phyloP scores from a whole-genome alignment of 1,140 invertebrate species.

The Ephestia elutella region DNA sequence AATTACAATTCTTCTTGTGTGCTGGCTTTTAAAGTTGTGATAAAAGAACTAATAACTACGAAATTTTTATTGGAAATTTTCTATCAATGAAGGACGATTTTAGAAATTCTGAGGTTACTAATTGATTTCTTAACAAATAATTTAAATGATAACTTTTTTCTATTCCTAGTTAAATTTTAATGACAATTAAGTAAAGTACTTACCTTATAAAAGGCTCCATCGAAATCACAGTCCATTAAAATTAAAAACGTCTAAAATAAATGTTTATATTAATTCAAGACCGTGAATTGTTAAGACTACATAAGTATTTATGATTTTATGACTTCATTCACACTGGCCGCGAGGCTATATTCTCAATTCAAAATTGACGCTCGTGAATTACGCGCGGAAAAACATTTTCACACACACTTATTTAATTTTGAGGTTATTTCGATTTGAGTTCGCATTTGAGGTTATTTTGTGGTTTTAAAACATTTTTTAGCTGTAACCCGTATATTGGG shows the following conservation, averaged over 20 bases:
- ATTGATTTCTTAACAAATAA: too few species aligned
- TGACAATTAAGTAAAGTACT: not conserved
- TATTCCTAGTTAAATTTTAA: too few species aligned
- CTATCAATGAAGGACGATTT: too few species aligned
- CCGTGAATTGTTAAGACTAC: slow-evolving; percentile 8
- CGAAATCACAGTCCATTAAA: slow-evolving; percentile 11
- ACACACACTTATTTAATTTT: not conserved
- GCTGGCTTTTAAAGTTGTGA: too few species aligned
- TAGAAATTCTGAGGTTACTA: too few species aligned
- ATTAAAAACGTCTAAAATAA: not conserved
- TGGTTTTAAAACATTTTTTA: slow-evolving; percentile 17
- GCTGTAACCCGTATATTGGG: slow-evolving; percentile 18
- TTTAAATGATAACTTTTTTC: too few species aligned
- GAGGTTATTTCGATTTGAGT: not conserved
- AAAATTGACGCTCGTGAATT: slow-evolving; percentile 30
- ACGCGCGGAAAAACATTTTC: slow-evolving; percentile 20
- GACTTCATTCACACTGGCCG: slow-evolving; percentile 28
- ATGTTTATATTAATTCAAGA: not conserved
- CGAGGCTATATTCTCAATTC: slow-evolving; percentile 29
- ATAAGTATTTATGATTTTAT: slow-evolving; percentile 9
- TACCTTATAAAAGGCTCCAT: slow-evolving; percentile 4
- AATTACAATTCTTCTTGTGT: too few species aligned
- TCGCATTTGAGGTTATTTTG: slow-evolving; percentile 26
- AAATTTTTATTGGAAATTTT: too few species aligned
- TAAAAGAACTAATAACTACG: too few species aligned